Conservation (phyloP, 2,797 vertebrate genomes). For the Glossophaga mutica region DNA sequence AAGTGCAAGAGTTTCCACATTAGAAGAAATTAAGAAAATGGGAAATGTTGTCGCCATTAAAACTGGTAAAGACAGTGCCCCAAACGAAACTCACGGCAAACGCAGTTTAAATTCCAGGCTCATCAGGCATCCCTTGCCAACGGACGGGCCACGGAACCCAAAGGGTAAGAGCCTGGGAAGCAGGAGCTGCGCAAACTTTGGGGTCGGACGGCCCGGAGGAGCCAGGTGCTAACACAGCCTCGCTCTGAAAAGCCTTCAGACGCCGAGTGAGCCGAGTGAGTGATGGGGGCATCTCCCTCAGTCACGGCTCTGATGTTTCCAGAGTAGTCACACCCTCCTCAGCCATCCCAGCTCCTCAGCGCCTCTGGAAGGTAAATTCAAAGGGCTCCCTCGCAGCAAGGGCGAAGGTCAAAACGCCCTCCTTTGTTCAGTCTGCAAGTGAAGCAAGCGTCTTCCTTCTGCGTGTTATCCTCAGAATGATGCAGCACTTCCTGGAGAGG, state of each 20-base stretch:
- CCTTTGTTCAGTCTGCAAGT: background rate
- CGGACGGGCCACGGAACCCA: background rate
- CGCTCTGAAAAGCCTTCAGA: background rate
- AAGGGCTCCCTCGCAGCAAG: background rate
- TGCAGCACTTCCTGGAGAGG: background rate
- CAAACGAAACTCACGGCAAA: background rate
- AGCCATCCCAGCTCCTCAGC: too few species aligned
- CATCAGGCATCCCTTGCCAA: background rate
- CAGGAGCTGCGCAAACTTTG: background rate
- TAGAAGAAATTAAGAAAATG: background rate
- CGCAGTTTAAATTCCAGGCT: background rate
- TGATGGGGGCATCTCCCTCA: background rate
- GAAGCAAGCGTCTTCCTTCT: background rate
- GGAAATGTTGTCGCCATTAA: background rate
- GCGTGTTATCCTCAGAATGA: background rate
- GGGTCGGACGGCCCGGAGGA: background rate
- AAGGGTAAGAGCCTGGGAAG: background rate
- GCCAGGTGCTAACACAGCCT: background rate
- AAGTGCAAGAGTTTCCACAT: background rate
- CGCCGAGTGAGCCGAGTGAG: background rate
- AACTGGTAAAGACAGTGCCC: background rate
- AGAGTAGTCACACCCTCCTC: background rate
- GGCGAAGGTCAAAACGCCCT: background rate
- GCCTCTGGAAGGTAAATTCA: background rate
- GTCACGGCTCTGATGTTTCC: background rate